Base-by-base conservation (phyloP, 2,113 vertebrate genomes). In the Calyptomena viridis region DNA sequence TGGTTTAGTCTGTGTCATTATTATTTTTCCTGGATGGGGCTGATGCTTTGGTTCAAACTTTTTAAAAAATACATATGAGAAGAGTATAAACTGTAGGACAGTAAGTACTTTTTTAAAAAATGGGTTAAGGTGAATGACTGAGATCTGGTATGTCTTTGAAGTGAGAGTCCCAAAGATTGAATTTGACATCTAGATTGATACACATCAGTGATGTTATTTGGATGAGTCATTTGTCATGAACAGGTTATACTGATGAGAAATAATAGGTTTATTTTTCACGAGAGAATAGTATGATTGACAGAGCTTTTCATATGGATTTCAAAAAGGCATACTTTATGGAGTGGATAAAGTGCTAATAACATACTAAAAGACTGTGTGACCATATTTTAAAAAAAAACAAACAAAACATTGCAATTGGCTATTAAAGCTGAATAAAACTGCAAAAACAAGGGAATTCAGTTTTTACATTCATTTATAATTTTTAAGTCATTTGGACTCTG, bases 61-160 rank as follows among this genome's bases (percentile, higher is more conserved):
- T 42, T 30, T 9, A 0, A 33, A 62, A 84, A 47, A 30, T 42
- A 0, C 14, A 0, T 9, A 1, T 55, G 30, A 35, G 39, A 83
- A 39, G 8, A 71, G 2, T 67, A 33, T 47, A 9, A 85, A 27
- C 6, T 68, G 8, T 12, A 84, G 15, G 14, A 50, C 13, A 82
- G 8, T 24, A 55, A 68, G 15, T 23, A 14, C 20, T 53, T 62
- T 42, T 35, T 37, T 8, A 12, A 22, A 37, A 62, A 69, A 40
- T 6, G 3, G 67, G 21, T 25, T 40, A 46, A 49, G n/a, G 12
- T 52, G 12, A 83, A 52, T 31, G 12, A 22, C 9, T 53, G 21
- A 81, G 20, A 24, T 52, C 3, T 8, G 47, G 15, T 6, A 9
- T 4, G 4, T 80, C 30, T 90, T 47, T 90, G 10, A 68, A 50